phyloP scores from a whole-genome alignment of 2,888 invertebrate genomes.

The Tethea ocularis region DNA sequence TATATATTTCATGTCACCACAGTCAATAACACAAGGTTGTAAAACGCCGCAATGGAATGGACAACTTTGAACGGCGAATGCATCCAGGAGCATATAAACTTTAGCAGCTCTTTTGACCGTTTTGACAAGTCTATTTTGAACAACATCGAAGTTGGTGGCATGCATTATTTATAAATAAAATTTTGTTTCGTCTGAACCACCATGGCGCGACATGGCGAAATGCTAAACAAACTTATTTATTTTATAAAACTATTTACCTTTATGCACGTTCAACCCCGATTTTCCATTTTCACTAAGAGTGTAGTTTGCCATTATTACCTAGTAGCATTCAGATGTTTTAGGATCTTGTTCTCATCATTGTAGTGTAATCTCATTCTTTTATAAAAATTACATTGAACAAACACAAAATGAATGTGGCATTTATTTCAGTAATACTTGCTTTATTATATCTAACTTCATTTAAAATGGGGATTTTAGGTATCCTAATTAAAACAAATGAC shows the following conservation, averaged over 20 bases:
- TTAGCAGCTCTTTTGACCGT: slow-evolving; percentile 55
- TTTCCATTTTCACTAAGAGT: neutral
- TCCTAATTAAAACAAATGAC: slow-evolving; percentile 25
- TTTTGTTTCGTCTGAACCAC: slow-evolving; percentile 27
- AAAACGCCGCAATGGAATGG: slow-evolving; percentile 25
- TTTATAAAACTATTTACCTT: slow-evolving; percentile 17
- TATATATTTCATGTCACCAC: slow-evolving; percentile 15
- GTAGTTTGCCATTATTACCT: no score
- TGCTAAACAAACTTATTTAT: slow-evolving; percentile 24
- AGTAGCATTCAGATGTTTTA: no score
- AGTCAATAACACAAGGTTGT: slow-evolving; percentile 27
- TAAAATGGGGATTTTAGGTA: neutral
- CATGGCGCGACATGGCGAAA: slow-evolving; percentile 20
- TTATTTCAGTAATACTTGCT: neutral
- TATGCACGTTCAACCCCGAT: slow-evolving; percentile 6
- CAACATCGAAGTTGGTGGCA: slow-evolving; percentile 54
- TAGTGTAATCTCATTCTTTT: no score
- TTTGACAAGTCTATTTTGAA: slow-evolving; percentile 64
- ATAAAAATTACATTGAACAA: neutral
- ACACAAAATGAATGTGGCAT: neutral
- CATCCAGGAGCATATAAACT: slow-evolving; percentile 53
- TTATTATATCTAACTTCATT: neutral
- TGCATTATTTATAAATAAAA: slow-evolving; percentile 45
- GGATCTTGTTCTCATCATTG: no score
- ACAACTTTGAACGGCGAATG: slow-evolving; percentile 59